Evolutionary conservation across 64 coral and sea anemone genomes (phyloP), one percentile per base, ranked within the genome.

Genomic region (Astreopora myriophthalma): DNA sequence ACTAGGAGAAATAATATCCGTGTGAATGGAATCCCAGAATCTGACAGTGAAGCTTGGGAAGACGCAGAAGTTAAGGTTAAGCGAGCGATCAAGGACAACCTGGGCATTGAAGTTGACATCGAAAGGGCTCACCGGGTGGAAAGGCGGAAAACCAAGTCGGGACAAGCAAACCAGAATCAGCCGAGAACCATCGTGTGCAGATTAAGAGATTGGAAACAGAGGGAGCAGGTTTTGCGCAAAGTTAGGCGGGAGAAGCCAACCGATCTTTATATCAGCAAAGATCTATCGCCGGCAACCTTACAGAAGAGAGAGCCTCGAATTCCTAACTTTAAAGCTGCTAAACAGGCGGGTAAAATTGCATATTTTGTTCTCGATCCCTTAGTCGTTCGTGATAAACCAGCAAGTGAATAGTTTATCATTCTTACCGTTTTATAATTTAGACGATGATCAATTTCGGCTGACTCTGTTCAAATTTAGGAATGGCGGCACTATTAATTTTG

Each of bases 331-430:
- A 91, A 91, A 48, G 89, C 37, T 67, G 76, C 89, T 51, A 91
- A 83, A 26, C 32, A 71, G 67, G 76, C 38, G 48, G 66, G 39
- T 48, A 90, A 80, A 80, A 49, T 66, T 61, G 62, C 75, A 3
- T 90, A 90, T 19, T 90, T 90, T 79, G 75, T 91, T 26, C 48
- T 91, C 57, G 76, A 91, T 79, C 48, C 32, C 38, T 20, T 79
- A 8, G 52, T 78, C 51, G 16, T 49, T 67, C 75, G 23, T 69
- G 37, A 82, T 55, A 71, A 64, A 65, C 80, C 58, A 65, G 80
- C 30, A n/a, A 46, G 80, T 69, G 11, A 65, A 66, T 85, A 85
- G 11, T 85, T 77, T 77, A 77, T 77, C 74, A 14, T 77, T 42
- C 42, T 65, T 66, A 25, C 55, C 58, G 23, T 65, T 85, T 85